Percentiles rank a stretch among this genome's conserved stretches.
phyloP scores from a whole-genome alignment of 2,797 vertebrate genomes.

The Labroides dimidiatus region DNA sequence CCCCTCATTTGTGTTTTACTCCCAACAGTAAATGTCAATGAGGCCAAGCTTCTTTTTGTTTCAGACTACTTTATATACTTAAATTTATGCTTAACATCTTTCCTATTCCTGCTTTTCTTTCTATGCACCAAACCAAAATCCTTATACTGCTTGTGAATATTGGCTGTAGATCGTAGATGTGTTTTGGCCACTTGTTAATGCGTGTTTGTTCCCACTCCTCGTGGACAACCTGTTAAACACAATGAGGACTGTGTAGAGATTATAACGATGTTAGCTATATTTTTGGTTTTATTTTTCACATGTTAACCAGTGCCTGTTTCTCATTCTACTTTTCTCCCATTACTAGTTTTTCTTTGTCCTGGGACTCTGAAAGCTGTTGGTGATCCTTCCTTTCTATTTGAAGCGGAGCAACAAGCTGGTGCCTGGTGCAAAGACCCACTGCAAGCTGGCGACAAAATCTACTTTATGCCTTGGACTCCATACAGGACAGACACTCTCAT shows the following conservation, averaged over 20 bases:
- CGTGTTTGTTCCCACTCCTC: conserved; percentile 77
- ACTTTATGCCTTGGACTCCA: conserved; percentile 99
- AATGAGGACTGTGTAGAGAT: conserved; percentile 67
- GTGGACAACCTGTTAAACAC: conserved; percentile 80
- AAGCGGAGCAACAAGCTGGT: conserved; percentile 99
- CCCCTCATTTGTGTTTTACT: conserved; percentile 79
- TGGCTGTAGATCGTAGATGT: conserved; percentile 78
- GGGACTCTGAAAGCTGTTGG: conserved; percentile 99
- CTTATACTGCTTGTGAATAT: conserved; percentile 79
- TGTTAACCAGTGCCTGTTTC: conserved; percentile 82
- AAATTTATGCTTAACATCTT: conserved; percentile 79
- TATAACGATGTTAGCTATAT: conserved; percentile 46
- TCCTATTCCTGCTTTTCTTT: conserved; percentile 80
- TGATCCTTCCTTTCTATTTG: conserved; percentile 96
- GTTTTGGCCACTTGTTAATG: conserved; percentile 77
- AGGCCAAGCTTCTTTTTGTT: conserved; percentile 82
- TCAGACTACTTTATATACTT: conserved; percentile 72
- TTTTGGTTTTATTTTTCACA: conserved; percentile 48
- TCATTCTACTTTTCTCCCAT: conserved; percentile 92
- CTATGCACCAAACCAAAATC: conserved; percentile 80
- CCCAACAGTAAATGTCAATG: conserved; percentile 79
- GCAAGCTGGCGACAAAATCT: conserved; percentile 99
- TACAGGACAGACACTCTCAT: conserved; percentile 98
- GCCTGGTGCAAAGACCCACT: conserved; percentile 99
- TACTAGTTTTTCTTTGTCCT: conserved; percentile 99